These are phyloP conservation scores for Cheilosia grossa DNA, from an alignment of 2,888 invertebrate species.

Conservation along the genomic window DNA sequence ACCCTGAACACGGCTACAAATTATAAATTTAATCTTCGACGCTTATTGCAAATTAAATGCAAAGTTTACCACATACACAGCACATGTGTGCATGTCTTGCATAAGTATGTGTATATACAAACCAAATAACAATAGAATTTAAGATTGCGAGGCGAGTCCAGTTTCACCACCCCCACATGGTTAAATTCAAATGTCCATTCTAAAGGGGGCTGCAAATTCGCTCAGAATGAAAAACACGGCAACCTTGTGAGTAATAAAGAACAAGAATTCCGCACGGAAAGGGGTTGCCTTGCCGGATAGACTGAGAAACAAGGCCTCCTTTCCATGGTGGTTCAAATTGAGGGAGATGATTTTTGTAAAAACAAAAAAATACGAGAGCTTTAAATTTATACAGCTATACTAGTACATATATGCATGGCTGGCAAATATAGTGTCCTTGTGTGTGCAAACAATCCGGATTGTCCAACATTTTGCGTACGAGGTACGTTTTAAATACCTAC, in stretches of 20 bases:
- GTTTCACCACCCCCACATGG: constrained; percentile 43
- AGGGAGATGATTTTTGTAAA: constrained; percentile 27
- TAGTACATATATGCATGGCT: not conserved
- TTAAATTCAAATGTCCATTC: constrained; percentile 62
- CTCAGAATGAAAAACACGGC: constrained; percentile 36
- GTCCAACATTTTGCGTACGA: constrained; percentile 51
- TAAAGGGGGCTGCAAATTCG: constrained; percentile 33
- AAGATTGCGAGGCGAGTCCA: constrained; percentile 50
- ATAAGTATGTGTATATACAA: constrained; percentile 5
- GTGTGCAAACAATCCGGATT: constrained; percentile 45
- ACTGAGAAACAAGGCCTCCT: constrained; percentile 39
- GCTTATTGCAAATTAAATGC: constrained; percentile 52
- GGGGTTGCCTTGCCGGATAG: constrained; percentile 48
- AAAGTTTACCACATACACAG: constrained; percentile 4
- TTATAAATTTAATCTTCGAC: constrained; percentile 50
- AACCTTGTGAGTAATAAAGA: constrained; percentile 59
- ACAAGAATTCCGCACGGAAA: constrained; percentile 45
- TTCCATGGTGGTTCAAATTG: not conserved
- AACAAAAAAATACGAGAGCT: constrained; percentile 35
- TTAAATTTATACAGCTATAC: constrained; percentile 56
- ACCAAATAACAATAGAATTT: constrained; percentile 41
- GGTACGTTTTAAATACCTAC: constrained; percentile 54
- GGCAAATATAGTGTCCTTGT: constrained; percentile 35
- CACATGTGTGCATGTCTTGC: not conserved
- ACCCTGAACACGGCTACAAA: constrained; percentile 28